Conservation (phyloP, 2,888 invertebrate species). For the Tetropium fuscum region DNA sequence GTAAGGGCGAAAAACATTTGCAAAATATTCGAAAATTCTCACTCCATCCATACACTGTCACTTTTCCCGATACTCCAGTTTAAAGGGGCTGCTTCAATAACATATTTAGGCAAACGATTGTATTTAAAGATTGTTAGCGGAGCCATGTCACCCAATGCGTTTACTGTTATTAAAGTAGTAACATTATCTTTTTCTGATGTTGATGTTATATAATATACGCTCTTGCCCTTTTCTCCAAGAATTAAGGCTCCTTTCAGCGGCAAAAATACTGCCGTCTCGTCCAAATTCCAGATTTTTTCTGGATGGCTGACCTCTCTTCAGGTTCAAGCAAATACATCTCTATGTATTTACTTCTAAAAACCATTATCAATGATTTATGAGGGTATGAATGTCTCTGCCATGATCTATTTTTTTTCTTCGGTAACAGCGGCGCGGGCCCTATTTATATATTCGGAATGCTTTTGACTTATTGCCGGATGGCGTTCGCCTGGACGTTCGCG, state of each 20-base stretch:
- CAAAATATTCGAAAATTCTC: not conserved
- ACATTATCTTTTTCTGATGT: constrained; percentile 30
- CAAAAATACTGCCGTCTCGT: constrained; percentile 33
- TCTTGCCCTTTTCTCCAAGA: constrained; percentile 24
- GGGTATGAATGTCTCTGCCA: too few relatives aligned
- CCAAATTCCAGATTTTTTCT: constrained; percentile 16
- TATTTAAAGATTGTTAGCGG: constrained; percentile 6
- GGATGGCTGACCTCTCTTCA: too few relatives aligned
- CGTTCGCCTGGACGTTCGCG: too few relatives aligned
- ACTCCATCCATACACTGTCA: not conserved
- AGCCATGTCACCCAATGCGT: constrained; percentile 23
- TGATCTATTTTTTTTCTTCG: too few relatives aligned
- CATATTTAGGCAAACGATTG: not conserved
- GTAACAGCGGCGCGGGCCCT: too few relatives aligned
- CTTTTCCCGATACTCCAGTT: not conserved
- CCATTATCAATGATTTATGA: too few relatives aligned
- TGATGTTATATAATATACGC: not conserved
- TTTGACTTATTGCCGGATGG: too few relatives aligned
- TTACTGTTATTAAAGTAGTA: constrained; percentile 27
- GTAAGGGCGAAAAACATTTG: not conserved
- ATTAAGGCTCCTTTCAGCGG: constrained; percentile 24
- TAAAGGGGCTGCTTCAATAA: not conserved
- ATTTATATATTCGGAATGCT: too few relatives aligned
- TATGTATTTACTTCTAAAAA: too few relatives aligned
- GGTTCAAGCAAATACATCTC: too few relatives aligned